Evolutionary conservation across 2,888 invertebrate species (phyloP).

Genomic region (Unio pictorum): DNA sequence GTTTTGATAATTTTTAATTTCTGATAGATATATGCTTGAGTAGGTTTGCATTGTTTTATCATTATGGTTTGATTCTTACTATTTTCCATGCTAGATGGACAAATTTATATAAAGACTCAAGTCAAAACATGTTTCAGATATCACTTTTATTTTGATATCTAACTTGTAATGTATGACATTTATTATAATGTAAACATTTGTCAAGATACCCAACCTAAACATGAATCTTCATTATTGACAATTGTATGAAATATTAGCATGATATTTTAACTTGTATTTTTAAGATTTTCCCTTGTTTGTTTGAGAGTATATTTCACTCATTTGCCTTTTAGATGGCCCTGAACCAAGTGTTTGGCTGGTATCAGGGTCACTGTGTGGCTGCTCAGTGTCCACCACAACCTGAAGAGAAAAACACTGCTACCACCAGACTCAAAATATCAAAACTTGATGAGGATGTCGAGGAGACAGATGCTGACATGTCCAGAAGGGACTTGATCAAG

Average conservation of each 20-base stretch:
- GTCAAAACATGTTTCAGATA: no score
- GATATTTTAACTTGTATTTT: background rate
- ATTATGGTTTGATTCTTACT: no score
- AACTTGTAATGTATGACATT: no score
- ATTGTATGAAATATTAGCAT: background rate
- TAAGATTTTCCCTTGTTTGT: background rate
- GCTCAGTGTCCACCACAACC: constrained; percentile 64
- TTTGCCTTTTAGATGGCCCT: constrained; percentile 74
- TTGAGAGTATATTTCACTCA: background rate
- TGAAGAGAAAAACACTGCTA: constrained; percentile 19
- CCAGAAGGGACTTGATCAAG: constrained; percentile 84
- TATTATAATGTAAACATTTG: no score
- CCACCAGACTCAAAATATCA: constrained; percentile 16
- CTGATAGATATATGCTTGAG: no score
- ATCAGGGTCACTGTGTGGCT: constrained; percentile 75
- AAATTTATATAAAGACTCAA: no score
- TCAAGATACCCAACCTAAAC: no score
- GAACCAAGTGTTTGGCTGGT: constrained; percentile 64
- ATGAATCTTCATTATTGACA: no score
- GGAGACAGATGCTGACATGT: constrained; percentile 88
- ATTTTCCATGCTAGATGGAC: no score
- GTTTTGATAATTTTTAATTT: no score
- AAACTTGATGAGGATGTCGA: constrained; percentile 72
- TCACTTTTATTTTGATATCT: no score
- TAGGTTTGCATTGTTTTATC: no score